phyloP scores from a whole-genome alignment of 2,113 vertebrate species.

The Poecilia latipinna region DNA sequence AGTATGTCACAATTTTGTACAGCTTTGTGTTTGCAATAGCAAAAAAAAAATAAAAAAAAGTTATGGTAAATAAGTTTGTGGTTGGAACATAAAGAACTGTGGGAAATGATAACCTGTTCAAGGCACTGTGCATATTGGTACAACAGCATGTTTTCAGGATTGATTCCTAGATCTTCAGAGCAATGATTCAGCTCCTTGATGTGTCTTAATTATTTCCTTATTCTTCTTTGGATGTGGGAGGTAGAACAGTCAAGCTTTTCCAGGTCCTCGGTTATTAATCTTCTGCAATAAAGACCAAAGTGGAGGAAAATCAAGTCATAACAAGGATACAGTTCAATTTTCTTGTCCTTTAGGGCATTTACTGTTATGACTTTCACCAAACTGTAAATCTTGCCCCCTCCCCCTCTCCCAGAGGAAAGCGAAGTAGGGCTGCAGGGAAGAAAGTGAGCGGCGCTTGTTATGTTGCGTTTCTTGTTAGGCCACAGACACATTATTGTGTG shows the following conservation, averaged over 20 bases:
- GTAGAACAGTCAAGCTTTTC: constrained; percentile 51
- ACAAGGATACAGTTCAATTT: constrained; percentile 49
- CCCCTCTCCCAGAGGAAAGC: constrained; percentile 29
- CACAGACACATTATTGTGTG: constrained; percentile 50
- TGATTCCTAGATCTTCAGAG: too few relatives aligned
- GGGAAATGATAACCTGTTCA: too few relatives aligned
- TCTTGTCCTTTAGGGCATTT: constrained; percentile 67
- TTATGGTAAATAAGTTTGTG: too few relatives aligned
- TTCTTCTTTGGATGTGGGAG: constrained; percentile 46
- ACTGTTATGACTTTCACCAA: constrained; percentile 63
- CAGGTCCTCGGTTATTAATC: constrained; percentile 67
- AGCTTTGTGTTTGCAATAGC: too few relatives aligned
- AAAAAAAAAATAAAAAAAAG: too few relatives aligned
- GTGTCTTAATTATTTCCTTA: constrained; percentile 11
- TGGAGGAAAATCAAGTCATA: constrained; percentile 20
- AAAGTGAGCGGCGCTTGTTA: constrained; percentile 45
- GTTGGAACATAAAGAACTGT: too few relatives aligned
- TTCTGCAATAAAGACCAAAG: constrained; percentile 50
- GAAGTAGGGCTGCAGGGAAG: constrained; percentile 30
- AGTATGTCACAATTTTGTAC: too few relatives aligned
- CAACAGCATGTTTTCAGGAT: too few relatives aligned
- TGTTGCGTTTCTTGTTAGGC: constrained; percentile 63
- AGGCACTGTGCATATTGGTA: too few relatives aligned
- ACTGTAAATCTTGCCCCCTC: constrained; percentile 57
- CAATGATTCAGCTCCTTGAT: too few relatives aligned